These are phyloP conservation scores for Zophobas atratus DNA, from an alignment of 1,140 invertebrate species.

Conservation along the genomic window DNA sequence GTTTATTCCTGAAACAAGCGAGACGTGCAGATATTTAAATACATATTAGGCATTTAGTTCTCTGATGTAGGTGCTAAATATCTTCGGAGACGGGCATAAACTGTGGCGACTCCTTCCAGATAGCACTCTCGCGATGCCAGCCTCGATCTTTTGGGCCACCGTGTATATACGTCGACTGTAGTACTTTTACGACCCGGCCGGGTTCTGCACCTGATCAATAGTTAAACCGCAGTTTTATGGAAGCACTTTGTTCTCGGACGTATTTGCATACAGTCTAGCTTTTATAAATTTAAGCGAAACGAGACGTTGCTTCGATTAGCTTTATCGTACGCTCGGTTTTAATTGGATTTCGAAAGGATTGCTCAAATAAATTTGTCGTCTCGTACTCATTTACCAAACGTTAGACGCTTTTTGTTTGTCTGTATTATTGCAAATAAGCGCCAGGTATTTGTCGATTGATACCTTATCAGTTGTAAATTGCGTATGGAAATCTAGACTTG, in stretches of 20 bases:
- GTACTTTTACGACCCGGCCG: conserved; percentile 8
- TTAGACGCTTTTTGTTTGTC: conserved; percentile 19
- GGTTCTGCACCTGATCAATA: conserved; percentile 31
- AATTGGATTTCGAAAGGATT: conserved; percentile 35
- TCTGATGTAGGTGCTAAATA: conserved; percentile 42
- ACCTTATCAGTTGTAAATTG: background rate
- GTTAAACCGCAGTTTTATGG: conserved; percentile 35
- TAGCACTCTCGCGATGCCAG: background rate
- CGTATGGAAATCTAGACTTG: too few species aligned
- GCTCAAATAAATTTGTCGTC: conserved; percentile 14
- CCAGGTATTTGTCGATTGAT: background rate
- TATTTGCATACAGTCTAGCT: conserved; percentile 29
- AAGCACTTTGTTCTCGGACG: conserved; percentile 31
- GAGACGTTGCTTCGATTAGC: conserved; percentile 28
- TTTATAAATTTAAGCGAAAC: conserved; percentile 27
- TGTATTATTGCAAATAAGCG: background rate
- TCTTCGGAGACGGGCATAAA: conserved; percentile 16
- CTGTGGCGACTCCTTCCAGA: background rate
- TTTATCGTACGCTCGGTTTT: conserved; percentile 22
- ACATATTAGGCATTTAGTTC: conserved; percentile 48
- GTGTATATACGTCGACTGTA: background rate
- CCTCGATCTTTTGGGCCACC: background rate
- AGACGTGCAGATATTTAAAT: conserved; percentile 38
- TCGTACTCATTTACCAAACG: background rate
- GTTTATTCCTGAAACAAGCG: conserved; percentile 44